Conservation (phyloP, 2,888 invertebrate species). For the Trissonchulus latispiculum region DNA sequence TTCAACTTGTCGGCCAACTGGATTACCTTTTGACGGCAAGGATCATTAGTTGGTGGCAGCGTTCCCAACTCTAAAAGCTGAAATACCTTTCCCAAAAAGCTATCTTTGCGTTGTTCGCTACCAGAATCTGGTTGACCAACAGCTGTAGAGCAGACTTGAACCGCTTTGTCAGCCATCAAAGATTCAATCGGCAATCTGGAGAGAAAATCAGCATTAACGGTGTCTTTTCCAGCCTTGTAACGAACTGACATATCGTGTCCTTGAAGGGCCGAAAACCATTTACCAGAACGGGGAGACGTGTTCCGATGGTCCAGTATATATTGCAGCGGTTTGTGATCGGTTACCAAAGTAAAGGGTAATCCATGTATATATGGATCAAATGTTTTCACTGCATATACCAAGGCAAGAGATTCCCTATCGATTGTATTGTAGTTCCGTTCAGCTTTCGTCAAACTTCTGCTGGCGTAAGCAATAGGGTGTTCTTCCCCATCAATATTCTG, state of each 20-base stretch:
- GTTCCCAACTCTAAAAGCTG: too few relatives aligned
- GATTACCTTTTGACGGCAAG: neutral
- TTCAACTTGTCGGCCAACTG: neutral
- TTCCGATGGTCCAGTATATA: neutral
- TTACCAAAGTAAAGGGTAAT: neutral
- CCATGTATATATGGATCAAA: neutral
- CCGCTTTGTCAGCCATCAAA: neutral
- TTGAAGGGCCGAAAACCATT: neutral
- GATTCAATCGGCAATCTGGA: too few relatives aligned
- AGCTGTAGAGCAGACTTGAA: too few relatives aligned
- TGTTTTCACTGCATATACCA: too few relatives aligned
- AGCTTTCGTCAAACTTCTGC: neutral
- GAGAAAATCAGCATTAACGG: neutral
- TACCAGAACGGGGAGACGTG: neutral
- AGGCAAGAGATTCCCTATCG: too few relatives aligned
- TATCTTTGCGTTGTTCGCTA: too few relatives aligned
- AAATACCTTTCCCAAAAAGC: too few relatives aligned
- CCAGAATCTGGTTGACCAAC: too few relatives aligned
- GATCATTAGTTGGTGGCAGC: too few relatives aligned
- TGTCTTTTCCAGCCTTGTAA: neutral
- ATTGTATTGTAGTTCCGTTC: neutral
- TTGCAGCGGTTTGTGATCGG: slow-evolving; percentile 1
- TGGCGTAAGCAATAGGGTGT: neutral
- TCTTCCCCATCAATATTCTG: neutral
- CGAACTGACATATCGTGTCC: neutral